A percentile compares a stretch with the other conserved stretches of the same genome.
These are phyloP conservation scores for Ethmia dodecea DNA, from an alignment of 2,888 invertebrate species.

Conservation along the genomic window DNA sequence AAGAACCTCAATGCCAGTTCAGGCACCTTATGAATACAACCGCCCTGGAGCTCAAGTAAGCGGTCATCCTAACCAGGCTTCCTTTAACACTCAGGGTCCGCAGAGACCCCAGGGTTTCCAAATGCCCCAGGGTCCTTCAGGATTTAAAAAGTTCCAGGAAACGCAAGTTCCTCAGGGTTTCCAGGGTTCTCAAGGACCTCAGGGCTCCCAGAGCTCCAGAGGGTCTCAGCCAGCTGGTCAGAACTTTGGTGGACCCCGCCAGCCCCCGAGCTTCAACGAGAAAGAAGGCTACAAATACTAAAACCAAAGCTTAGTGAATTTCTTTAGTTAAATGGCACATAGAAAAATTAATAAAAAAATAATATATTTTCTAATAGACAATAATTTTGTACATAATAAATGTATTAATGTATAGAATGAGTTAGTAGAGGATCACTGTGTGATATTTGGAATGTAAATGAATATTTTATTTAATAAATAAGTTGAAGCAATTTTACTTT, in stretches of 20 bases:
- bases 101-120: conserved; percentile 4
- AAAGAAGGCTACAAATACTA: conserved; percentile 69
- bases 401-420: conserved; percentile 19
- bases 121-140: conserved; percentile 12
- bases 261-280: conserved; percentile 61
- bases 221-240: conserved; percentile 25
- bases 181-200: conserved; percentile 19
- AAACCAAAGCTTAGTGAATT: conserved; percentile 42
- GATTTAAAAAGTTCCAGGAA: conserved; percentile 20
- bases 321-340: conserved; percentile 24
- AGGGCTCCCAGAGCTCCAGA: conserved; percentile 7
- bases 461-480: not conserved
- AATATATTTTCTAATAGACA: conserved; percentile 25
- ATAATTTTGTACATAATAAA: conserved; percentile 24
- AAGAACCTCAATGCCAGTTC: conserved; percentile 20
- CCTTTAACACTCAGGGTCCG: conserved; percentile 9
- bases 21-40: conserved; percentile 29
- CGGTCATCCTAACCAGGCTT: conserved; percentile 11
- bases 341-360: conserved; percentile 26
- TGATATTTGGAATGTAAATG: conserved; percentile 28
- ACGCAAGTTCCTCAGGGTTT: conserved; percentile 30
- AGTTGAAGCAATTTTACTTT: not conserved
- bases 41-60: conserved; percentile 4
- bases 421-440: conserved; percentile 39
- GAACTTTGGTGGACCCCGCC: conserved; percentile 54